Conservation (phyloP, 2,888 invertebrate species). For the Caenorhabditis sp. region DNA sequence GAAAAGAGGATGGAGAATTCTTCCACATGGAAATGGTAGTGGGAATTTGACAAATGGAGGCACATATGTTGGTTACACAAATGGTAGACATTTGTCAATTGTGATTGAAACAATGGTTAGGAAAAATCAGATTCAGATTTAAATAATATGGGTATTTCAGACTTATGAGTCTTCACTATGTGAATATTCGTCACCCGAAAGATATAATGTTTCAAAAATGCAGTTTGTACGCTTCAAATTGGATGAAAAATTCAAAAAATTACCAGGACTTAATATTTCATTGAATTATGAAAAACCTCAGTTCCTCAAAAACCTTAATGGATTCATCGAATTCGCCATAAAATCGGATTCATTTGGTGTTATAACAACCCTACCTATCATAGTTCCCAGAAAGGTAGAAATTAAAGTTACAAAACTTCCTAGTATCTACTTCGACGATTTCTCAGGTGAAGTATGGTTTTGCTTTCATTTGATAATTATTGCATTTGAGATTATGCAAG, state of each 20-base stretch:
- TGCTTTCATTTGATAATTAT: neutral
- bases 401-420: conserved; percentile 8
- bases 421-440: conserved; percentile 13
- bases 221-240: conserved; percentile 12
- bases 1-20: conserved; percentile 30
- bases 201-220: conserved; percentile 6
- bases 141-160: conserved; percentile 10
- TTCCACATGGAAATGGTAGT: conserved; percentile 70
- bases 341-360: conserved; percentile 15
- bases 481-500: conserved; percentile 16
- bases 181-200: conserved; percentile 20
- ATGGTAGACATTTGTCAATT: conserved; percentile 71
- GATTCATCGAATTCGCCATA: neutral
- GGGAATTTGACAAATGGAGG: conserved; percentile 71
- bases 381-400: conserved; percentile 4
- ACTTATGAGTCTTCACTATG: conserved; percentile 18
- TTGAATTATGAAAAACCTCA: conserved; percentile 10
- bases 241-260: neutral
- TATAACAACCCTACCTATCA: conserved; percentile 11
- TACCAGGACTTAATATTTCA: conserved; percentile 8
- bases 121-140: neutral
- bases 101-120: conserved; percentile 73
- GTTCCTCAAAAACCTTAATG: neutral
- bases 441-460: neutral
- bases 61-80: conserved; percentile 71